phyloP scores from a whole-genome alignment of 2,113 vertebrate species.

The Petromus typicus region DNA sequence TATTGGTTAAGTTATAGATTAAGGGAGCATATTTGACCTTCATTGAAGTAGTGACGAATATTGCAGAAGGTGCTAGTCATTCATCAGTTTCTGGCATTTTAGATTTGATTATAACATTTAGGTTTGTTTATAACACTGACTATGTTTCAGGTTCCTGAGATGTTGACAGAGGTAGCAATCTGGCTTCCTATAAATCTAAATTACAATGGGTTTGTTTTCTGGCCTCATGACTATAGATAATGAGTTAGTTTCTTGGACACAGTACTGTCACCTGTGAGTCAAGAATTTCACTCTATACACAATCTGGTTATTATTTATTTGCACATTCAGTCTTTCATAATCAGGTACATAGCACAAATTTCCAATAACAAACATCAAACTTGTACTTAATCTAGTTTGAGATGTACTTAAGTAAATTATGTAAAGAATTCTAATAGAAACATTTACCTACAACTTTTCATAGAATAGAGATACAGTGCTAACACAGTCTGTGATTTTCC shows the following conservation, averaged over 20 bases:
- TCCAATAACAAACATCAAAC: background rate
- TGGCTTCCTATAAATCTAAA: background rate
- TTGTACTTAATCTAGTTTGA: background rate
- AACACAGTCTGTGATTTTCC: background rate
- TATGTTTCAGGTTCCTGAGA: background rate
- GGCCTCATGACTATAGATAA: background rate
- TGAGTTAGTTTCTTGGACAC: background rate
- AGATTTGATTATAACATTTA: background rate
- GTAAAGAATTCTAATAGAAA: background rate
- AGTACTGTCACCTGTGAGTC: background rate
- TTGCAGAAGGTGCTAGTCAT: background rate
- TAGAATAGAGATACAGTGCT: constrained; percentile 13
- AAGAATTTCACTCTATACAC: background rate
- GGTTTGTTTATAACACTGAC: background rate
- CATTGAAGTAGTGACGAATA: background rate
- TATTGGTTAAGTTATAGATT: background rate
- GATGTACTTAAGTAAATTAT: background rate
- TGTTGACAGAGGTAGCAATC: background rate
- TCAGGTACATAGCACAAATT: background rate
- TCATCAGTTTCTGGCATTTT: background rate
- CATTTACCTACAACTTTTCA: background rate
- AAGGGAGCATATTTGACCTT: background rate
- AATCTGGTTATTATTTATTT: background rate
- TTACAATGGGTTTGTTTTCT: background rate
- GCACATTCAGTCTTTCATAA: background rate